Evolutionary conservation across 2,888 invertebrate species (phyloP), one percentile per base, ranked within the genome.

Genomic region (Dryocosmus kuriphilus): DNA sequence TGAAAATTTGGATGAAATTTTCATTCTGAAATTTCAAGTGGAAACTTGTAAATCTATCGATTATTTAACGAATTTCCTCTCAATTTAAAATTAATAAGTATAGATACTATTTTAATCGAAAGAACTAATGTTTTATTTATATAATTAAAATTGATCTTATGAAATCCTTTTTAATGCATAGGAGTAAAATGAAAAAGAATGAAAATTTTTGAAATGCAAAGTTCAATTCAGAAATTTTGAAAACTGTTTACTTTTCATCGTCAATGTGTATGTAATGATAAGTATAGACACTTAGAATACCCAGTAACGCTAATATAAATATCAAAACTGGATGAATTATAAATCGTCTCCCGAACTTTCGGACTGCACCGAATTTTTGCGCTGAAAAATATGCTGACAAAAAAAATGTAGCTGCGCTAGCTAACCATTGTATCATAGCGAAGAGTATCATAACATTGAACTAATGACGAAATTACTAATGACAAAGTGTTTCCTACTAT

Each of bases 311-410:
- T 30, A 51, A 27, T 16, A 27, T 41, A 16, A 41, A 46, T 46
- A 27, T 67, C 19, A 27, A 41, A 67, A 41, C 46, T 46, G 7
- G 19, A 46, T 71, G 19, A 71, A 51, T 27, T 24, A 27, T 30
- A 27, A 27, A 24, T 67, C 41, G 65, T 41, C 71, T 46, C 27
- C 4, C 19, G 11, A 24, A 65, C 24, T 9, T 65, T 38, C 24
- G n/a, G n/a, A n/a, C n/a, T n/a, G n/a, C n/a, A n/a, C n/a, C n/a
- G n/a, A 16, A 65, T 38, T 65, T 24, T 38, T 24, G n/a, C 16
- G 24, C 46, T 71, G 71, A n/a, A 30, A 71, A 71, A 71, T 2
- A 71, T 51, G 71, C 71, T 71, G 71, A 51, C 51, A 67, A 67
- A 46, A 51, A 51, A 46, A 71, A 30, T 46, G 24, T 67, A 71